Evolutionary conservation across 2,797 vertebrate genomes (phyloP), one percentile per base, ranked within the genome.

Genomic region (Enteromius paludinosus): DNA sequence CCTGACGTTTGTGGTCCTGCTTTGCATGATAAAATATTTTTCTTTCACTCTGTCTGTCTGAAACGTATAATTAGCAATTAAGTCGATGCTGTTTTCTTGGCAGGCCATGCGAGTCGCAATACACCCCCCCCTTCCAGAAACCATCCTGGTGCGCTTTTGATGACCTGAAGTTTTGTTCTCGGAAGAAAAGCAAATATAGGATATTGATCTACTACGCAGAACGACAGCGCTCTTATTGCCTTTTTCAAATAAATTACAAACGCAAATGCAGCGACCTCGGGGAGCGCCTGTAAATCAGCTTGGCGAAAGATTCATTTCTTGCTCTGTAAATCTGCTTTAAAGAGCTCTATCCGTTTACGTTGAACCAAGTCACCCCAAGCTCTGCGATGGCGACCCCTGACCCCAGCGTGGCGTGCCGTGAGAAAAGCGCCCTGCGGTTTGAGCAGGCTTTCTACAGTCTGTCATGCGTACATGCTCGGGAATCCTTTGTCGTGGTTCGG

Each of bases 21-120:
- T 90, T 87, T 86, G 78, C 89, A 78, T 86, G 88, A 84, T 83
- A 81, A 90, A 88, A 79, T 91, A 83, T 79, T 86, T 78, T 89
- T 56, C 52, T 52, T 84, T 74, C 41, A 45, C 25, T 72, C 65
- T 61, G 78, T 91, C 90, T 90, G 87, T 92, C 90, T 90, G 87
- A 85, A 90, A 88, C 87, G 64, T 88, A 88, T 91, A 89, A 93
- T 93, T 90, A 91, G 89, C 86, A 90, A 92, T 91, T 89, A 90
- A 89, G 87, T 84, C 86, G 92, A 91, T 87, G 89, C 86, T 87
- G 84, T 82, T 87, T 83, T 90, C 83, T 91, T 92, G 92, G 92
- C 89, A 84, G 86, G 77, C 35, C 68, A 4, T 68, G 30, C 41
- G 8, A 78, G 56, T 82, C 20, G 18, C 56, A 7, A 35, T 82